Evolutionary conservation across 2,888 invertebrate species (phyloP).

Genomic region (Zygogramma bicolorata): DNA sequence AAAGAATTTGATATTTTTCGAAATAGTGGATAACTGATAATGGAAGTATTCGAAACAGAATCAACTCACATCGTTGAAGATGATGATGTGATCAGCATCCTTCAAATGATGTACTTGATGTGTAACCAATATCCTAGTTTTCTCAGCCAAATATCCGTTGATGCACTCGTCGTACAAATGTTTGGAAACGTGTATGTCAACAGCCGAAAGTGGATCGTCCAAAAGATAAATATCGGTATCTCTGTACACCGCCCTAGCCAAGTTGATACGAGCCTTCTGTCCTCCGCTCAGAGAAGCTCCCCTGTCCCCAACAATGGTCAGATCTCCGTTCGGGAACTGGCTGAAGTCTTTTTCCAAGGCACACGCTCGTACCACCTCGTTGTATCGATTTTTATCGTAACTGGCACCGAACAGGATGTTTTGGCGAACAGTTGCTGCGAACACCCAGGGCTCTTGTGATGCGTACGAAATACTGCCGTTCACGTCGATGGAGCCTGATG

Average conservation of each 20-base stretch:
- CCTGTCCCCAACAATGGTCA: slow-evolving; percentile 83
- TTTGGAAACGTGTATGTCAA: slow-evolving; percentile 84
- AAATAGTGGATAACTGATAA: too few relatives aligned
- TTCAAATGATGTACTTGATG: slow-evolving; percentile 88
- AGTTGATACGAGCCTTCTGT: slow-evolving; percentile 81
- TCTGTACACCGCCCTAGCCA: slow-evolving; percentile 77
- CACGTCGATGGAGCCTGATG: slow-evolving; percentile 73
- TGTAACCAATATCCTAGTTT: slow-evolving; percentile 83
- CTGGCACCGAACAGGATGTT: slow-evolving; percentile 88
- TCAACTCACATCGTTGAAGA: slow-evolving; percentile 73
- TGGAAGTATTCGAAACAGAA: too few relatives aligned
- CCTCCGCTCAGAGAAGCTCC: slow-evolving; percentile 87
- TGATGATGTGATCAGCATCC: slow-evolving; percentile 75
- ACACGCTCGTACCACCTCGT: slow-evolving; percentile 74
- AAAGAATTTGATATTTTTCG: too few relatives aligned
- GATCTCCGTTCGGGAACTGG: slow-evolving; percentile 77
- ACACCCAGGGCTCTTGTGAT: slow-evolving; percentile 89
- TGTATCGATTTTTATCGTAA: slow-evolving; percentile 73
- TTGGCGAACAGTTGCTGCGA: slow-evolving; percentile 81
- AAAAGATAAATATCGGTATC: slow-evolving; percentile 84
- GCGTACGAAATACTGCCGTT: slow-evolving; percentile 80
- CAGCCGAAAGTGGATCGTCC: slow-evolving; percentile 90
- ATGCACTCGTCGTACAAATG: slow-evolving; percentile 85
- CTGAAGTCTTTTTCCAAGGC: slow-evolving; percentile 81
- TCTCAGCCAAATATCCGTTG: slow-evolving; percentile 73